These are phyloP conservation scores for Ctenicera cuprea DNA, from an alignment of 2,888 invertebrate genomes.

Conservation along the genomic window DNA sequence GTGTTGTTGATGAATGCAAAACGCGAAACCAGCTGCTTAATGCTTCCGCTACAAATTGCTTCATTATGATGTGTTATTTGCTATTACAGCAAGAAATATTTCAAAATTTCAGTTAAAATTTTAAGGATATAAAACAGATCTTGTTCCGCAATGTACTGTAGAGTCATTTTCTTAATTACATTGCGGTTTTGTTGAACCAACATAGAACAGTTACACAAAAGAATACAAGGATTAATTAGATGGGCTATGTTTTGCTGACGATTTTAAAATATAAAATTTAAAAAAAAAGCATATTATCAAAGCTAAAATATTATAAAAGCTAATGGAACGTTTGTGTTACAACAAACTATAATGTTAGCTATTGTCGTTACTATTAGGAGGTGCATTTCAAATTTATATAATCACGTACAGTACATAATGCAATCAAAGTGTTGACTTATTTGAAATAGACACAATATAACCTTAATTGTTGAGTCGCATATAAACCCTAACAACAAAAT, in stretches of 20 bases:
- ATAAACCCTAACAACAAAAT: too few species aligned
- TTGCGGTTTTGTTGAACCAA: conserved; percentile 28
- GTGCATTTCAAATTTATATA: too few species aligned
- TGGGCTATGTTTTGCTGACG: background rate
- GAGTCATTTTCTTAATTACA: conserved; percentile 43
- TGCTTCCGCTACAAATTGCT: background rate
- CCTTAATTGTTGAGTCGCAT: too few species aligned
- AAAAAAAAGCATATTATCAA: too few species aligned
- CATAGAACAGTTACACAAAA: conserved; percentile 38
- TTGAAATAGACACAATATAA: too few species aligned
- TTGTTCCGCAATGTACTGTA: conserved; percentile 22
- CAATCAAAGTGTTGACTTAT: too few species aligned
- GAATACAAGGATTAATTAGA: conserved; percentile 15
- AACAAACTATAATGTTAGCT: too few species aligned
- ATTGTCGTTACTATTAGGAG: too few species aligned
- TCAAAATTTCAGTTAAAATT: conserved; percentile 38
- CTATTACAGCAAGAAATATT: conserved; percentile 14
- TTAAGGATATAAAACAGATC: conserved; percentile 44
- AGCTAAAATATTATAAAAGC: too few species aligned
- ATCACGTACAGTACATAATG: too few species aligned
- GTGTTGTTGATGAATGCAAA: background rate
- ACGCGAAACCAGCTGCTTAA: background rate
- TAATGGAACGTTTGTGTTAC: too few species aligned
- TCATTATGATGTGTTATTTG: conserved; percentile 9
- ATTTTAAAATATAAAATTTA: too few species aligned